phyloP scores from a whole-genome alignment of 2,113 vertebrate genomes.

The Pogonocichla stellata region DNA sequence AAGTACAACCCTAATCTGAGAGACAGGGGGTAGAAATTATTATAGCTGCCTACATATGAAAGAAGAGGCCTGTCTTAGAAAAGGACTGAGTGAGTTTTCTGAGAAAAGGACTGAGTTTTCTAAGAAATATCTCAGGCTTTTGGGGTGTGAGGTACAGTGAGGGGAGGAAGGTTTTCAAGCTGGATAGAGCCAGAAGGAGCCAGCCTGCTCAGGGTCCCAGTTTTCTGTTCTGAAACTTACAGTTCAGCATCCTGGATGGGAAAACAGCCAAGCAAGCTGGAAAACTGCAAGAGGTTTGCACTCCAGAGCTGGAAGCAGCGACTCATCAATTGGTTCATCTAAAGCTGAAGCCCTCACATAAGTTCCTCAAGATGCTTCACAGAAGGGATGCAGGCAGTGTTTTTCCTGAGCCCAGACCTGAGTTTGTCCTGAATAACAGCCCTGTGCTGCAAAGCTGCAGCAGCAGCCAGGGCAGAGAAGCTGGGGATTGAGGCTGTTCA shows the following conservation, averaged over 20 bases:
- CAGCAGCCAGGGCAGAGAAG: background rate
- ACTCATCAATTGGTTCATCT: background rate
- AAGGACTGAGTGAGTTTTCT: background rate
- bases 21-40: background rate
- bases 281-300: background rate
- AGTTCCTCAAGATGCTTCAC: background rate
- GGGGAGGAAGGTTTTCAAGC: background rate
- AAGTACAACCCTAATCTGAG: background rate
- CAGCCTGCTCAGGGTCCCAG: background rate
- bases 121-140: background rate
- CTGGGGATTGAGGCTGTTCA: fast-evolving
- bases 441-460: background rate
- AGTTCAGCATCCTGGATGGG: fast-evolving
- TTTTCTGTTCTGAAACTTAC: background rate
- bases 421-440: background rate
- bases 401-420: background rate
- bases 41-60: background rate
- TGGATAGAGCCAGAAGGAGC: background rate
- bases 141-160: background rate
- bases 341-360: background rate
- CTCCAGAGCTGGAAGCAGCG: background rate
- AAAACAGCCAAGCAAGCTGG: background rate
- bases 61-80: background rate
- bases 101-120: background rate
- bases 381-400: background rate